Percentiles rank a stretch among this genome's conserved stretches.
Conservation (phyloP, 92 coral and sea anemone species). For the Zoanthus sansibaricus region DNA sequence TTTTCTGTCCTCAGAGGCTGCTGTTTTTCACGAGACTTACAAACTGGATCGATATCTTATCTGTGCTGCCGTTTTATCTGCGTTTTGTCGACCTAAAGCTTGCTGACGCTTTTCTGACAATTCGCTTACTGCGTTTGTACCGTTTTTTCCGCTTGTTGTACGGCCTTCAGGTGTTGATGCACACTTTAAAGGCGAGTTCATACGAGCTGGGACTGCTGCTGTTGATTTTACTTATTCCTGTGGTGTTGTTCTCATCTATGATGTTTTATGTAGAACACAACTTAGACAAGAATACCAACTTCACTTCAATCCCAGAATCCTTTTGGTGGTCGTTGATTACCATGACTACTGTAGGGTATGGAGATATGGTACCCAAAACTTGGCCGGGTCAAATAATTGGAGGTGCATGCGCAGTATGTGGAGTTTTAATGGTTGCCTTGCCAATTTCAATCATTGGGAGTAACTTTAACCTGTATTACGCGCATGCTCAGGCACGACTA, state of each 20-base stretch:
- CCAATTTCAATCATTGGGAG: conserved; percentile 94
- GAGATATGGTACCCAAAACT: conserved; percentile 82
- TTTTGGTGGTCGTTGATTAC: conserved; percentile 96
- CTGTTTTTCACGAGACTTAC: conserved; percentile 67
- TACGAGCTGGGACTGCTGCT: conserved; percentile 88
- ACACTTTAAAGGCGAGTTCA: conserved; percentile 97
- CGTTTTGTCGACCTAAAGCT: conserved; percentile 59
- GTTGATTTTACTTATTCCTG: conserved; percentile 85
- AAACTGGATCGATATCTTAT: conserved; percentile 93
- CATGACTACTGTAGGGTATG: conserved; percentile 93
- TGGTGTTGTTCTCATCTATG: conserved; percentile 86
- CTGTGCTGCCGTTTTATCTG: conserved; percentile 91
- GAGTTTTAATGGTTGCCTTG: conserved; percentile 84
- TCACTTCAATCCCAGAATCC: conserved; percentile 90
- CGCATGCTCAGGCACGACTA: conserved; percentile 91
- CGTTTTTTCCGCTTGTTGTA: conserved; percentile 93
- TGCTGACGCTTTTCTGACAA: conserved; percentile 82
- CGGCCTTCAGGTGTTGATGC: conserved; percentile 89
- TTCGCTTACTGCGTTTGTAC: conserved; percentile 83
- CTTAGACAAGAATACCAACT: conserved; percentile 67
- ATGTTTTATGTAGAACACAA: conserved; percentile 81
- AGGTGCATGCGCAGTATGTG: conserved; percentile 86
- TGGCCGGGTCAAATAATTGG: conserved; percentile 85
- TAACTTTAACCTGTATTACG: conserved; percentile 84
- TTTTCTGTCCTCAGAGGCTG: conserved; percentile 83